phyloP scores from a whole-genome alignment of 2,113 vertebrate genomes.

The Sclerurus mexicanus region DNA sequence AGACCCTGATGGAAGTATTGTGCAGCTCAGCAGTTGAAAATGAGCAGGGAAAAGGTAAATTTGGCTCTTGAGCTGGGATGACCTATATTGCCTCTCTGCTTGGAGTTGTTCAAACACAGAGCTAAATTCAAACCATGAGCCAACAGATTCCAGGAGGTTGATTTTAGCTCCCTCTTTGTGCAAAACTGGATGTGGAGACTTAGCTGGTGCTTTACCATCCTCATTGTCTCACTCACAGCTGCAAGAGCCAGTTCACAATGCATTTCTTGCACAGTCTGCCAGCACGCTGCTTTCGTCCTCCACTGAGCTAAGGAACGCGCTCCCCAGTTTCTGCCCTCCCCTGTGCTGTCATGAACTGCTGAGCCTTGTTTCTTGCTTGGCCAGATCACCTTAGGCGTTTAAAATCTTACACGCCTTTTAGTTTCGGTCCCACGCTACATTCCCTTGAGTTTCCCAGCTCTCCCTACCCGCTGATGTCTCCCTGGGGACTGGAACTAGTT shows the following conservation, averaged over 20 bases:
- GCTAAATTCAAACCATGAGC: conserved; percentile 20
- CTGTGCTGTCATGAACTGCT: neutral
- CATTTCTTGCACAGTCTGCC: conserved; percentile 35
- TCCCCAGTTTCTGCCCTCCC: neutral
- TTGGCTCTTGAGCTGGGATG: neutral
- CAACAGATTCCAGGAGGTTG: neutral
- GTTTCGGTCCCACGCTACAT: conserved; percentile 1
- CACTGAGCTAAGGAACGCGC: neutral
- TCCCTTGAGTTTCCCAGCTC: conserved; percentile 35
- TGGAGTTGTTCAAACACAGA: neutral
- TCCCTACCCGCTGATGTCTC: conserved; percentile 24
- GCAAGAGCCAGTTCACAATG: conserved; percentile 37
- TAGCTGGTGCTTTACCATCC: conserved; percentile 27
- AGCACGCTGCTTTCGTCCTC: neutral
- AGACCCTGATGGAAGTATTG: neutral
- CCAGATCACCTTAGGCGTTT: conserved; percentile 18
- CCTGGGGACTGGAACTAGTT: conserved; percentile 20
- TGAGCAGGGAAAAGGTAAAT: neutral
- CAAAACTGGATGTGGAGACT: conserved; percentile 1
- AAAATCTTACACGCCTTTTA: neutral
- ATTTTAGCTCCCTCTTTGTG: conserved; percentile 20
- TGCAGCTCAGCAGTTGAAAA: neutral
- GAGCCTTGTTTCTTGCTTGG: conserved; percentile 28
- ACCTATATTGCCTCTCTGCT: neutral
- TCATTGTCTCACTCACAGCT: conserved; percentile 49